Conservation (phyloP, 2,113 vertebrate genomes). For the Odobenus rosmarus region DNA sequence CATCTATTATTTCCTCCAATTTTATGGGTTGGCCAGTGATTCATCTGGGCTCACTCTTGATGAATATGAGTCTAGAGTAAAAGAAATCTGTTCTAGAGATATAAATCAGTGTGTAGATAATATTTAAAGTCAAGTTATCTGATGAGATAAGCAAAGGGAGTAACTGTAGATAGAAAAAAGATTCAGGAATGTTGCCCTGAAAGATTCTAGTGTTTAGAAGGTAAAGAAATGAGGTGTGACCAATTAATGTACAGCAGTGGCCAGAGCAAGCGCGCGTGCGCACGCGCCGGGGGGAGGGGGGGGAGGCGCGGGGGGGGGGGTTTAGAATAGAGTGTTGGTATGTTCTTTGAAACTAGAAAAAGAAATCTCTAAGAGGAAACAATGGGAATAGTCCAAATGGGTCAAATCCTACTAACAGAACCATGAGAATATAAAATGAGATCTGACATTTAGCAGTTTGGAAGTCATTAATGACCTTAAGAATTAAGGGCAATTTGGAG, state of each 20-base stretch:
- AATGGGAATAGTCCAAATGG: background rate
- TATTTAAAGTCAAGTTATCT: constrained; percentile 13
- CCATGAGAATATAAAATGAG: background rate
- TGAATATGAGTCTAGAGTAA: background rate
- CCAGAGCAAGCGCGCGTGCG: background rate
- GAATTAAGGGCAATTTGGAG: background rate
- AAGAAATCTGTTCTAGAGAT: background rate
- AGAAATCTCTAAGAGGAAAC: background rate
- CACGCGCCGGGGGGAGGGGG: too few species aligned
- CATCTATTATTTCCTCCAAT: constrained; percentile 3
- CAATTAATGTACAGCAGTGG: background rate
- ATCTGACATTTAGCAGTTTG: background rate
- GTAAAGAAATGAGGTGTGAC: background rate
- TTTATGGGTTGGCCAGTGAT: background rate
- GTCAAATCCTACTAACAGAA: background rate
- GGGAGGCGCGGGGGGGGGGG: background rate
- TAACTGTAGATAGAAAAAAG: background rate
- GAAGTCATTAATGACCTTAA: background rate
- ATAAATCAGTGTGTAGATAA: constrained; percentile 11
- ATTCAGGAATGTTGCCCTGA: background rate
- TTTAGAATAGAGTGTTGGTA: background rate
- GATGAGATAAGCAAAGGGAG: background rate
- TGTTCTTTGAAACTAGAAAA: background rate
- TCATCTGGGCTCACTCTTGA: background rate
- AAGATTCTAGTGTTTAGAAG: background rate